Conservation (phyloP, 1,140 invertebrate genomes). For the Ruditapes philippinarum region DNA sequence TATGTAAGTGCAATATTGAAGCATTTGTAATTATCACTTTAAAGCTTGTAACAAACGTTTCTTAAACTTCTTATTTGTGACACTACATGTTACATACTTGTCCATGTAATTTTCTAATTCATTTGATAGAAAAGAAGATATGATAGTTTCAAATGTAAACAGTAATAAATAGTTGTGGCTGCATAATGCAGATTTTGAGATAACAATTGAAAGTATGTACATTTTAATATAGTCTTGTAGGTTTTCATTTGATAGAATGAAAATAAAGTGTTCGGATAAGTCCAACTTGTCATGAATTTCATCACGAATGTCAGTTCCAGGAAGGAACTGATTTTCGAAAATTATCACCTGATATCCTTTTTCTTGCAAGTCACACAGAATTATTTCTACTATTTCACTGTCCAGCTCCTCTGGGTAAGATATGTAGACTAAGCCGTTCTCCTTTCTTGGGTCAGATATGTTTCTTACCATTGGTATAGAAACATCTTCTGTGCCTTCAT, state of each 20-base stretch:
- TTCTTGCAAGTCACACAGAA: not conserved
- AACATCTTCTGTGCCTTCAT: not conserved
- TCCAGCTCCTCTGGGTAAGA: not conserved
- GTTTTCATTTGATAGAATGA: not conserved
- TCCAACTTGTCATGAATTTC: not conserved
- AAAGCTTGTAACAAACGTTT: not conserved
- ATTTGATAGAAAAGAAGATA: not conserved
- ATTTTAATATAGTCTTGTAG: not conserved
- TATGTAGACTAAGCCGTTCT: not conserved
- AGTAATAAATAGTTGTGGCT: not conserved
- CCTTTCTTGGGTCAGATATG: not conserved
- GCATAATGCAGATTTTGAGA: not conserved
- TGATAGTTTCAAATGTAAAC: not conserved
- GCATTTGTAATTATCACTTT: too few relatives aligned
- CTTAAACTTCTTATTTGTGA: not conserved
- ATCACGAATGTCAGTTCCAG: slow-evolving; percentile 4
- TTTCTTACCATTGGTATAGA: not conserved
- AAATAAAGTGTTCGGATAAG: not conserved
- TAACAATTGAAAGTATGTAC: not conserved
- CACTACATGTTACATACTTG: not conserved
- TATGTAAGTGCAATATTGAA: too few relatives aligned
- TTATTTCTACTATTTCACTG: not conserved
- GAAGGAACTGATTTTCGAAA: not conserved
- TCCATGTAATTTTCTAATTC: not conserved
- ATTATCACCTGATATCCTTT: not conserved